Conservation (phyloP, 1,140 invertebrate genomes). For the Nasonia longicornis region DNA sequence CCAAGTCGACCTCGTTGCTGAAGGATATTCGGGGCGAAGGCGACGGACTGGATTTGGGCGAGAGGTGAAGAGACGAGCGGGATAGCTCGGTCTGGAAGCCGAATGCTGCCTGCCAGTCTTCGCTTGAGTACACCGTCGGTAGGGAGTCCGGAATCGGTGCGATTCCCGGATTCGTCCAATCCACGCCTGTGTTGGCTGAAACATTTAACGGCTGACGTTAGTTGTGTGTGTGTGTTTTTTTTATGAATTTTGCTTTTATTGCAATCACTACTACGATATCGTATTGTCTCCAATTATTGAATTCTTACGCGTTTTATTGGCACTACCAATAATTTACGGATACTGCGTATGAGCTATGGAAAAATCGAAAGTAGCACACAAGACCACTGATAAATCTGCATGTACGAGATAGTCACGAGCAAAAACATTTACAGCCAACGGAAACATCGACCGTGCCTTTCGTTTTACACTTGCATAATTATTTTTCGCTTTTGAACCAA, state of each 20-base stretch:
- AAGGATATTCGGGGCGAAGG: conserved; percentile 61
- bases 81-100: conserved; percentile 66
- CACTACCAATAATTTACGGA: too few species aligned
- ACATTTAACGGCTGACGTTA: neutral
- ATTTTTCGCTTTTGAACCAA: too few species aligned
- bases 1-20: conserved; percentile 61
- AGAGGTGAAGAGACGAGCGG: conserved; percentile 55
- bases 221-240: neutral
- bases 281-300: too few species aligned
- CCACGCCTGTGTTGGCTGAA: conserved; percentile 46
- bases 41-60: conserved; percentile 59
- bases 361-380: conserved; percentile 31
- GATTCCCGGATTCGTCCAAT: conserved; percentile 69
- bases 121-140: conserved; percentile 69
- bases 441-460: neutral
- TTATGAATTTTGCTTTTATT: too few species aligned
- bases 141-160: conserved; percentile 70
- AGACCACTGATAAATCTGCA: conserved; percentile 27
- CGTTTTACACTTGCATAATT: too few species aligned
- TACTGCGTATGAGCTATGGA: neutral
- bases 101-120: conserved; percentile 73
- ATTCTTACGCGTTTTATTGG: too few species aligned
- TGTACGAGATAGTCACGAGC: conserved; percentile 21
- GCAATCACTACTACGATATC: too few species aligned
- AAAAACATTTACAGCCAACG: conserved; percentile 4